These are phyloP conservation scores for Enteromius unitaeniatus DNA, from an alignment of 2,797 vertebrate genomes.

Conservation along the genomic window DNA sequence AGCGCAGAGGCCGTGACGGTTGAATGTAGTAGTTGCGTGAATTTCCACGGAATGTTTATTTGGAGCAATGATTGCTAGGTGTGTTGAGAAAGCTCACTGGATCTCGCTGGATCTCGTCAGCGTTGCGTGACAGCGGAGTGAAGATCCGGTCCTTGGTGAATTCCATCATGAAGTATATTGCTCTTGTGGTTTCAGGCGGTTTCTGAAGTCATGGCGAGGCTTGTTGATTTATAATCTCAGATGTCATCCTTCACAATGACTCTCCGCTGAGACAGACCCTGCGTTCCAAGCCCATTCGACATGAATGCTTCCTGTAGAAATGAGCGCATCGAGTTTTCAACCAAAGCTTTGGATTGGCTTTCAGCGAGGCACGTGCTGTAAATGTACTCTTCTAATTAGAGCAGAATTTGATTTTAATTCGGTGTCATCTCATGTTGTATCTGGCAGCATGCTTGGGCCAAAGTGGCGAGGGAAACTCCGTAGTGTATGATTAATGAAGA, in stretches of 20 bases:
- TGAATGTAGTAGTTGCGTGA: conserved; percentile 19
- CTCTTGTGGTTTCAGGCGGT: conserved; percentile 74
- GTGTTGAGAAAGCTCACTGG: conserved; percentile 26
- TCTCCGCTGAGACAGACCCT: conserved; percentile 61
- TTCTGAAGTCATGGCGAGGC: conserved; percentile 68
- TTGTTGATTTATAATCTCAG: conserved; percentile 70
- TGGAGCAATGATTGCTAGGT: conserved; percentile 39
- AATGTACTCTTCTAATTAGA: conserved; percentile 6
- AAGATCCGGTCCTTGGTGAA: conserved; percentile 77
- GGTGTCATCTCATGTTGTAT: not conserved
- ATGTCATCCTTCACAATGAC: conserved; percentile 66
- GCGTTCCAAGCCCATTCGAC: conserved; percentile 34
- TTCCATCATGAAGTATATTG: conserved; percentile 74
- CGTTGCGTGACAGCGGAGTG: conserved; percentile 76
- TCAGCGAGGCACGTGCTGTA: not conserved
- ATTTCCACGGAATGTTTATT: conserved; percentile 51
- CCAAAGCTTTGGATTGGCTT: not conserved
- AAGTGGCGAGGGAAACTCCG: conserved; percentile 13
- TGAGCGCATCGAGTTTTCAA: conserved; percentile 2
- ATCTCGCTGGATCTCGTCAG: conserved; percentile 63
- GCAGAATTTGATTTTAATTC: conserved; percentile 6
- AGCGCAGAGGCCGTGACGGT: conserved; percentile 13
- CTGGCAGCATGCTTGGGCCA: not conserved
- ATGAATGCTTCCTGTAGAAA: conserved; percentile 43
- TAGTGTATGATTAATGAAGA: conserved; percentile 23